phyloP scores from a whole-genome alignment of 2,888 invertebrate species.

The Drosophila macrospina region DNA sequence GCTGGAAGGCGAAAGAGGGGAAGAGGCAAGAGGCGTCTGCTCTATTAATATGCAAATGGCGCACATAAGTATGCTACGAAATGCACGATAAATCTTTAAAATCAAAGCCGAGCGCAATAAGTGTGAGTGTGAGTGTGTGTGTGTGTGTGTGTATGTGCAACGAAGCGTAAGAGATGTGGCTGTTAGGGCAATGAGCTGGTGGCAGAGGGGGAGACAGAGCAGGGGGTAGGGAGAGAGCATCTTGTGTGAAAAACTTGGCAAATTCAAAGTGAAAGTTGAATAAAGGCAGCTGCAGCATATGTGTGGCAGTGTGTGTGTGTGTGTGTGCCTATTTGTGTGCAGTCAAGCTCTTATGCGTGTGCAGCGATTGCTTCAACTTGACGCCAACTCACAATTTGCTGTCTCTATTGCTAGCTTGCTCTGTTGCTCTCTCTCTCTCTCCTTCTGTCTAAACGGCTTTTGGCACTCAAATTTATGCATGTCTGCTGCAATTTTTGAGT shows the following conservation, averaged over 20 bases:
- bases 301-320: constrained; percentile 10
- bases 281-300: constrained; percentile 39
- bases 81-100: constrained; percentile 77
- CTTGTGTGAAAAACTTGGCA: constrained; percentile 67
- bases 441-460: constrained; percentile 64
- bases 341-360: constrained; percentile 57
- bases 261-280: constrained; percentile 78
- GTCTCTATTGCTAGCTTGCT: constrained; percentile 12
- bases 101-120: constrained; percentile 64
- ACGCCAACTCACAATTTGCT: constrained; percentile 24
- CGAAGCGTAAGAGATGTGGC: constrained; percentile 23
- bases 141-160: constrained; percentile 6
- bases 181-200: too few relatives aligned
- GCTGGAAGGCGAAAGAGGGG: constrained; percentile 27
- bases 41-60: constrained; percentile 77
- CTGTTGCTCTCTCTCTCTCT: not conserved
- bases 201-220: not conserved
- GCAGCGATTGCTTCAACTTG: constrained; percentile 64
- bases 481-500: constrained; percentile 53
- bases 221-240: not conserved
- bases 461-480: constrained; percentile 71
- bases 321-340: constrained; percentile 59
- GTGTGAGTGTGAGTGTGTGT: constrained; percentile 2
- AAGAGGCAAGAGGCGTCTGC: constrained; percentile 27
- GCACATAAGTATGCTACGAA: constrained; percentile 73